Evolutionary conservation across 2,797 vertebrate species (phyloP).

Genomic region (Taeniopygia guttata): DNA sequence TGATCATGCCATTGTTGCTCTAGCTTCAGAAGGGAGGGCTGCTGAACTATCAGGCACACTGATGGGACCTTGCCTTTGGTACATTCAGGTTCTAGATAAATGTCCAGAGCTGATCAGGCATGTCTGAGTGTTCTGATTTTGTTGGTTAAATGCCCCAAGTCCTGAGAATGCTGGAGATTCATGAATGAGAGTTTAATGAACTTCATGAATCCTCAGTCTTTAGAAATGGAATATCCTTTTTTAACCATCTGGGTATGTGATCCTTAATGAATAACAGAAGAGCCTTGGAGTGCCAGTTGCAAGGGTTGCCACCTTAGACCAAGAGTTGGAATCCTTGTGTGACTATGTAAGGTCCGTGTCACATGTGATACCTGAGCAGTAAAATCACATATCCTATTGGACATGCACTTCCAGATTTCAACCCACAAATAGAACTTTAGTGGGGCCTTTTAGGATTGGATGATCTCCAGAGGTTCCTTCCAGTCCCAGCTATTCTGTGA

Average conservation of each 20-base stretch:
- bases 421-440: not conserved
- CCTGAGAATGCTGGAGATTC: not conserved
- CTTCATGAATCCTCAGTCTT: not conserved
- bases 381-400: not conserved
- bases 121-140: not conserved
- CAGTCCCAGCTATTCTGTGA: not conserved
- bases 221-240: not conserved
- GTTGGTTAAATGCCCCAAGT: not conserved
- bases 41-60: not conserved
- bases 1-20: rapidly evolving
- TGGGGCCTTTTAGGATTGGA: not conserved
- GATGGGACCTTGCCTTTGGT: not conserved
- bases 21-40: not conserved
- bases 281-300: not conserved
- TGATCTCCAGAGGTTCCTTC: not conserved
- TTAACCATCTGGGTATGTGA: not conserved
- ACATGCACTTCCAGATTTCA: not conserved
- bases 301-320: not conserved
- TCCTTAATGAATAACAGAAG: not conserved
- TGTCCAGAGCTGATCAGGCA: not conserved
- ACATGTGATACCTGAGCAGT: not conserved
- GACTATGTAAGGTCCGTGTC: not conserved
- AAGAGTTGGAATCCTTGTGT: not conserved
- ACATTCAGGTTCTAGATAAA: not conserved
- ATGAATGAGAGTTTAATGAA: not conserved